Percentiles rank a stretch among this genome's conserved stretches.
Evolutionary conservation across 2,797 vertebrate genomes (phyloP).

Genomic region (Leptoclinus maculatus): DNA sequence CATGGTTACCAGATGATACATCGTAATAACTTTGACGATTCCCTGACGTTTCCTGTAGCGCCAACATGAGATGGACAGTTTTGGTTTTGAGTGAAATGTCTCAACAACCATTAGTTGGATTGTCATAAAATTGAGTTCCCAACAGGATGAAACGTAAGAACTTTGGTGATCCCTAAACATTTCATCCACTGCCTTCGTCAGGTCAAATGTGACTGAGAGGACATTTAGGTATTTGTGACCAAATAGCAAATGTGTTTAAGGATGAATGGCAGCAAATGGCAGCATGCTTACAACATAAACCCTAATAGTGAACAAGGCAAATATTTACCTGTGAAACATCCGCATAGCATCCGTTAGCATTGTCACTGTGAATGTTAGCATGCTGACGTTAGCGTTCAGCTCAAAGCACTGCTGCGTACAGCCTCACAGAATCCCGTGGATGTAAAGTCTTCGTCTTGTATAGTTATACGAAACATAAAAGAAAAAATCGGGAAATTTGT

Average conservation of each 20-base stretch:
- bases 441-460: too few species aligned
- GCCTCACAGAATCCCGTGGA: not conserved
- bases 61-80: not conserved
- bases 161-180: too few species aligned
- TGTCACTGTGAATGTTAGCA: not conserved
- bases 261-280: too few species aligned
- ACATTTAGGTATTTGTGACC: too few species aligned
- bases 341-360: not conserved
- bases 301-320: too few species aligned
- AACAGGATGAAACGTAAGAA: not conserved
- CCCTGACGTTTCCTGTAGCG: not conserved
- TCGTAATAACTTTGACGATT: not conserved
- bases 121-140: not conserved
- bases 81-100: too few species aligned
- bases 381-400: not conserved
- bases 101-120: too few species aligned
- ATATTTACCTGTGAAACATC: not conserved
- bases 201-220: too few species aligned
- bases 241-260: too few species aligned
- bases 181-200: too few species aligned
- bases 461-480: not conserved
- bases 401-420: not conserved
- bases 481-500: not conserved
- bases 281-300: too few species aligned
- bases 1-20: not conserved